Evolutionary conservation across 2,797 vertebrate species (phyloP).

Genomic region (Oophaga sylvatica): DNA sequence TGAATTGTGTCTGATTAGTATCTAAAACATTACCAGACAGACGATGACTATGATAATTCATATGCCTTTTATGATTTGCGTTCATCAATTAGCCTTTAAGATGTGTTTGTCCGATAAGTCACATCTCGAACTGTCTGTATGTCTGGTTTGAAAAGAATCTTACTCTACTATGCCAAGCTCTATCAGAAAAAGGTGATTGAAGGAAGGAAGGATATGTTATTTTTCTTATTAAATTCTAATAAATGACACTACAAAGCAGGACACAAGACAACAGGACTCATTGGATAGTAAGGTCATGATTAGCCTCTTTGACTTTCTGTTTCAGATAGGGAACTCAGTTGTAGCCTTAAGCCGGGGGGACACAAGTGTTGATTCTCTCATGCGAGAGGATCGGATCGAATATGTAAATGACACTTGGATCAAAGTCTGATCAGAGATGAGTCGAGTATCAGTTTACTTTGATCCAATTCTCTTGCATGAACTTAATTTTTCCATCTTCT

Average conservation of each 20-base stretch:
- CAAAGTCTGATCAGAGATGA: too few species aligned
- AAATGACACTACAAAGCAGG: background rate
- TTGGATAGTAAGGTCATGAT: background rate
- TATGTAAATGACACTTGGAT: too few species aligned
- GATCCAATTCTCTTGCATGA: too few species aligned
- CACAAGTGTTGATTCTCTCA: too few species aligned
- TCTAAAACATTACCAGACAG: too few species aligned
- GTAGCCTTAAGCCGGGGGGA: background rate
- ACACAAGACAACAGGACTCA: background rate
- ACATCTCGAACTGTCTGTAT: background rate
- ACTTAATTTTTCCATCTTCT: too few species aligned
- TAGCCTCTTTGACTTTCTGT: background rate
- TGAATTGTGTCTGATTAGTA: background rate
- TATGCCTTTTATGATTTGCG: background rate
- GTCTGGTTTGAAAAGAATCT: background rate
- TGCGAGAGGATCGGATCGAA: too few species aligned
- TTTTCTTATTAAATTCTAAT: background rate
- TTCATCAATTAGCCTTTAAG: background rate
- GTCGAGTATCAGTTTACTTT: too few species aligned
- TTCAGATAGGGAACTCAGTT: background rate
- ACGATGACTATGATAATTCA: background rate
- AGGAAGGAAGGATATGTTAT: background rate
- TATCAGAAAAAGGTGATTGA: background rate
- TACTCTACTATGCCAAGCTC: background rate
- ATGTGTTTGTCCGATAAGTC: background rate